Base-by-base conservation (phyloP, 2,888 invertebrate genomes). In the Habrosyne pyritoides region DNA sequence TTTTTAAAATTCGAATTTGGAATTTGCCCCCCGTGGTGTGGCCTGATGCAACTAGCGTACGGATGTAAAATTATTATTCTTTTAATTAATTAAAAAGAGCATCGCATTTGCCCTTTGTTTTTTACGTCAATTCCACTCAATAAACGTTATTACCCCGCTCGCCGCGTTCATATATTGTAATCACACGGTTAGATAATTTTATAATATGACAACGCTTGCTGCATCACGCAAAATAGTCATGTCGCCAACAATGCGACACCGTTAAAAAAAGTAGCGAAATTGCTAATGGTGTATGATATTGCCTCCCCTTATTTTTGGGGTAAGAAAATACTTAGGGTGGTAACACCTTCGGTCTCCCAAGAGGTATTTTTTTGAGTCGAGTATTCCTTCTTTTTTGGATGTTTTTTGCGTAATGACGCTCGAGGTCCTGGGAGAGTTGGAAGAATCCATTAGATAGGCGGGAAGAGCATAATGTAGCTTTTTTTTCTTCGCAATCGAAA, bases 231-330 rank as follows among this genome's bases (percentile, higher is more conserved):
- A 50, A 28, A 30, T 50, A 79, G 77, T 82, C 79, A 81, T 84
- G 81, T 87, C 42, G 42, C 14, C 14, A 18, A 80, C 87, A 84
- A 80, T 87, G 90, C 86, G 89, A 91, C 91, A 90, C 85, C 87
- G 91, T 91, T 91, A 93, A 93, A 92, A 48, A 91, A 93, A 92
- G 87, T 89, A 87, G 79, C 85, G 83, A 92, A 91, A 93, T 92
- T 88, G 92, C 89, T 93, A 93, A 93, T 93, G 93, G 93, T 90
- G 92, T 93, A 93, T 93, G 93, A 93, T 93, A 93, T 93, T 93
- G 93, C 93, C 90, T 92, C 91, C 91, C 91, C 85, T 85, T 73
- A 83, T 83, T 85, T 81, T 82, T 84, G 75, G 90, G 88, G 90
- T 84, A 90, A 89, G 89, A 86, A 87, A 87, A 87, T 84, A 83